Evolutionary conservation across 1,140 invertebrate genomes (phyloP).

Genomic region (Drosophila jambulina): DNA sequence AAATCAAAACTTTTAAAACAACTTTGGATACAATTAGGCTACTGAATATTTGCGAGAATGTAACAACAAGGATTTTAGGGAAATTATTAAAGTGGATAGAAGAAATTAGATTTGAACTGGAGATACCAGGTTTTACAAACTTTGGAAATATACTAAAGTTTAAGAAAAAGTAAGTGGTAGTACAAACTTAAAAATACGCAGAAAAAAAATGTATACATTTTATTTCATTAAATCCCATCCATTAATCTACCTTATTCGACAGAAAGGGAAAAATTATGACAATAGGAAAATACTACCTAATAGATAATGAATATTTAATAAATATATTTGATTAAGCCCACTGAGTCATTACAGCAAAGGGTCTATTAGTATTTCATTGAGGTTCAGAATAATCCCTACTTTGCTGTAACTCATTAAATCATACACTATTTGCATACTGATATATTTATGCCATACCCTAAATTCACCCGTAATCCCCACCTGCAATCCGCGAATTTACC

Average conservation of each 20-base stretch:
- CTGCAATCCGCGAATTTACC: conserved; percentile 22
- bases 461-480: conserved; percentile 1
- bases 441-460: conserved; percentile 13
- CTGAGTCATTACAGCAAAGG: neutral
- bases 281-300: too few species aligned
- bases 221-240: neutral
- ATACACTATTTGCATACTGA: conserved; percentile 26
- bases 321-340: neutral
- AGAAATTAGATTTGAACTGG: too few species aligned
- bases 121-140: too few species aligned
- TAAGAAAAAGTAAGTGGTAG: too few species aligned
- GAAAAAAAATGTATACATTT: neutral
- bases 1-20: too few species aligned
- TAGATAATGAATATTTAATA: neutral
- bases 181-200: too few species aligned
- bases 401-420: neutral
- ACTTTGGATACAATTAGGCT: too few species aligned
- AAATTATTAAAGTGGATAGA: too few species aligned
- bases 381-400: neutral
- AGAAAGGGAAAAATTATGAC: neutral
- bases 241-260: neutral
- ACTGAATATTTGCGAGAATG: neutral
- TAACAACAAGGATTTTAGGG: too few species aligned
- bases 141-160: too few species aligned
- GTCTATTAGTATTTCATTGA: neutral